Percentiles rank a stretch among this genome's conserved stretches.
These are phyloP conservation scores for Drosophila willistoni DNA, from an alignment of 1,140 invertebrate genomes.

Conservation along the genomic window DNA sequence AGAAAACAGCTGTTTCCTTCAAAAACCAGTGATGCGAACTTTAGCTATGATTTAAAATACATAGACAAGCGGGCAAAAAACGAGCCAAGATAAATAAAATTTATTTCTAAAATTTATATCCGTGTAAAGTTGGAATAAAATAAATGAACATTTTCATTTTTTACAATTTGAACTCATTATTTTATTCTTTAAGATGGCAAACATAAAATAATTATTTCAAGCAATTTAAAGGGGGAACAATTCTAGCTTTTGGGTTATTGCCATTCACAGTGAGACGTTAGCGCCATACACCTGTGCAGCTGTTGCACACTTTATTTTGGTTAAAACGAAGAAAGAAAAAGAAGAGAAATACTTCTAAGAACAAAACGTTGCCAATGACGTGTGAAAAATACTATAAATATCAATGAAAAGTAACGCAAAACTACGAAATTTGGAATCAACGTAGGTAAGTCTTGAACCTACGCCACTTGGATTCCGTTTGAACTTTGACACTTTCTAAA, in stretches of 20 bases:
- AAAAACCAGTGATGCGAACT: neutral
- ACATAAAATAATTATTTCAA: neutral
- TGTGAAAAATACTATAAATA: neutral
- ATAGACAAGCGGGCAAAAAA: neutral
- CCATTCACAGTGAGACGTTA: conserved; percentile 27
- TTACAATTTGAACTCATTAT: neutral
- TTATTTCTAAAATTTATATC: neutral
- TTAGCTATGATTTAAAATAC: neutral
- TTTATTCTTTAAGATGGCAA: neutral
- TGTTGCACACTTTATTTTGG: conserved; percentile 67
- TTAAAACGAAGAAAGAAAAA: conserved; percentile 39
- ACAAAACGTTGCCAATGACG: conserved; percentile 16
- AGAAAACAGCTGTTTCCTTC: neutral
- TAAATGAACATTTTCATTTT: neutral
- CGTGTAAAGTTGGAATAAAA: neutral
- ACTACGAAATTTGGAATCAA: neutral
- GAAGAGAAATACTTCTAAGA: neutral
- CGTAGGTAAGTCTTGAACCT: neutral
- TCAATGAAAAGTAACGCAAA: conserved; percentile 15
- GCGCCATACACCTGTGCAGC: conserved; percentile 16
- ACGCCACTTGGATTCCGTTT: conserved; percentile 5
- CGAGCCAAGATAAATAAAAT: neutral
- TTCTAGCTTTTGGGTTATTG: neutral
- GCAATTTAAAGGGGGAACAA: neutral
- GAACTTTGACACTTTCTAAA: conserved; percentile 66